phyloP scores from a whole-genome alignment of 2,797 vertebrate genomes.

The Mormyrops attenuatus region DNA sequence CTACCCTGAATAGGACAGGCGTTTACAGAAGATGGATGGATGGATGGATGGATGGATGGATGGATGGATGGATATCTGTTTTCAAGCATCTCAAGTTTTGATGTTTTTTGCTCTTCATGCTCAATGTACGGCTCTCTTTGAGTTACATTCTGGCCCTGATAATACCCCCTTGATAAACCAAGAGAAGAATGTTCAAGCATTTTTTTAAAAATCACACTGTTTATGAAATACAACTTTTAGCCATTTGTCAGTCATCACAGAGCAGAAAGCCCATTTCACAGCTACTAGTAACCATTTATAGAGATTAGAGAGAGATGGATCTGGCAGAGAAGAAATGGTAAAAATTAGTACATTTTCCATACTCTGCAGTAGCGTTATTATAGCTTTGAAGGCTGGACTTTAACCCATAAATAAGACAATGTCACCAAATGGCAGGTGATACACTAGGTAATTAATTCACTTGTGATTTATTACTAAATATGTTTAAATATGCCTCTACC shows the following conservation, averaged over 20 bases:
- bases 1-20: neutral
- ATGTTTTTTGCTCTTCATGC: neutral
- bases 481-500: neutral
- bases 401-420: neutral
- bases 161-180: neutral
- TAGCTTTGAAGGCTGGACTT: neutral
- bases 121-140: neutral
- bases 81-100: neutral
- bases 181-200: neutral
- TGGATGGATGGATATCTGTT: neutral
- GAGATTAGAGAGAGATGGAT: neutral
- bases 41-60: neutral
- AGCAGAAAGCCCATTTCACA: neutral
- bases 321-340: neutral
- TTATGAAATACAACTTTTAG: neutral
- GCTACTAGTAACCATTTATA: neutral
- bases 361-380: neutral
- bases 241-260: neutral
- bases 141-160: neutral
- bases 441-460: neutral
- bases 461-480: neutral
- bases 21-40: neutral
- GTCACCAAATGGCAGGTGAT: neutral
- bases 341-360: neutral
- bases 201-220: neutral